Evolutionary conservation across 2,888 invertebrate genomes (phyloP).

Genomic region (Agrochola macilenta): DNA sequence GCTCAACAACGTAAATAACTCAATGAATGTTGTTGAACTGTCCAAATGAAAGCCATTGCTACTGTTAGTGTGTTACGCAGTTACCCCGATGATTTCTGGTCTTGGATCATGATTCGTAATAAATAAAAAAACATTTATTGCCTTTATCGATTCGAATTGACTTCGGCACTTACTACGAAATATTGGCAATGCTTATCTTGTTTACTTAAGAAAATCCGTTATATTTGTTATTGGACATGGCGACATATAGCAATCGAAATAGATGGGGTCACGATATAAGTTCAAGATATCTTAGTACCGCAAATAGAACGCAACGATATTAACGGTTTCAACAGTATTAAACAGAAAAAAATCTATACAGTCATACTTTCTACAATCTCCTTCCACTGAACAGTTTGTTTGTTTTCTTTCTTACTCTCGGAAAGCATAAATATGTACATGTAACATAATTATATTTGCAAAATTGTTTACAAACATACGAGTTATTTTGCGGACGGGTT

Average conservation of each 20-base stretch:
- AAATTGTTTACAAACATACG: slow-evolving; percentile 10
- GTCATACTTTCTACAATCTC: background rate
- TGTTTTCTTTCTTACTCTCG: background rate
- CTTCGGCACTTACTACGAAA: background rate
- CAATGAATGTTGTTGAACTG: no score
- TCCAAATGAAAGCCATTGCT: no score
- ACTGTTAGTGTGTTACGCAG: no score
- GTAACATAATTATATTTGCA: background rate
- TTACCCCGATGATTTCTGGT: slow-evolving; percentile 7
- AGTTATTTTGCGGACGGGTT: slow-evolving; percentile 8
- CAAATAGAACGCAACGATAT: slow-evolving; percentile 35
- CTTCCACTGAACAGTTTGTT: background rate
- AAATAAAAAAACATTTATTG: background rate
- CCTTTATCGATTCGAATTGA: slow-evolving; percentile 11
- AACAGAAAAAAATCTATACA: slow-evolving; percentile 6
- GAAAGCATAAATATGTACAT: background rate
- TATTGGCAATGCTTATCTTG: slow-evolving; percentile 18
- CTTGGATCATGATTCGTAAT: slow-evolving; percentile 1
- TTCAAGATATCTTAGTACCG: slow-evolving; percentile 43
- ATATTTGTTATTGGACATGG: slow-evolving; percentile 11
- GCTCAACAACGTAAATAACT: no score
- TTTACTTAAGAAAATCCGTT: slow-evolving; percentile 43
- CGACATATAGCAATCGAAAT: slow-evolving; percentile 33
- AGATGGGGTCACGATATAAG: slow-evolving; percentile 49
- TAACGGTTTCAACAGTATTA: slow-evolving; percentile 5